Percentiles rank a stretch among this genome's conserved stretches.
phyloP scores from a whole-genome alignment of 2,888 invertebrate genomes.

The Eueremaeus valkanovi region DNA sequence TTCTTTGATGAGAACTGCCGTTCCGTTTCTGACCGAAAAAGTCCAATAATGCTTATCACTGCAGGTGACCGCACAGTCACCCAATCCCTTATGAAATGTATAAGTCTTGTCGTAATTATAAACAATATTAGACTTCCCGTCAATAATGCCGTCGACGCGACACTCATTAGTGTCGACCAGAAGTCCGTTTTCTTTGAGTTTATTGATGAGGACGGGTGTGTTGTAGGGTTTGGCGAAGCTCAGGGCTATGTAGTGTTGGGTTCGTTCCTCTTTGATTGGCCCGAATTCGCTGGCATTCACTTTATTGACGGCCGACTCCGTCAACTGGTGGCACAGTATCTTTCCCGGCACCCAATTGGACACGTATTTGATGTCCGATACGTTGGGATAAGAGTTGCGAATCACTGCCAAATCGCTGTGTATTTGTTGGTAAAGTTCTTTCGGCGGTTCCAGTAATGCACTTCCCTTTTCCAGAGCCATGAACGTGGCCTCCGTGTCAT shows the following conservation, averaged over 20 bases:
- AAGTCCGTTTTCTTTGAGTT: constrained; percentile 13
- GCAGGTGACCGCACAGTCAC: constrained; percentile 20
- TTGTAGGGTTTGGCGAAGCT: constrained; percentile 4
- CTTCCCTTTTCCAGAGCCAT: constrained; percentile 26
- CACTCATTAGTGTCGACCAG: background rate
- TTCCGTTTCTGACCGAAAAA: constrained; percentile 20
- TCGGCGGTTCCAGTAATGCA: constrained; percentile 26
- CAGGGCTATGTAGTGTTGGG: background rate
- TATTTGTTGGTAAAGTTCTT: constrained; percentile 29
- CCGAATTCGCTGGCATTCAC: constrained; percentile 15
- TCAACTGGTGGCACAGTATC: constrained; percentile 6
- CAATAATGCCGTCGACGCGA: constrained; percentile 17
- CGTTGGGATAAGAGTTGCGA: background rate
- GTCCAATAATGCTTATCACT: constrained; percentile 27
- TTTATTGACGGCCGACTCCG: background rate
- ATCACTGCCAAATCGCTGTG: constrained; percentile 1
- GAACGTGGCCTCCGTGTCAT: constrained; percentile 23
- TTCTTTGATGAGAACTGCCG: constrained; percentile 20
- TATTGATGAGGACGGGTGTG: constrained; percentile 28
- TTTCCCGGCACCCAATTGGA: constrained; percentile 30
- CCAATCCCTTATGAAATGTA: constrained; percentile 18
- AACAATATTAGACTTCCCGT: constrained; percentile 18
- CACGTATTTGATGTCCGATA: background rate
- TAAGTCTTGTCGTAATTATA: constrained; percentile 33
- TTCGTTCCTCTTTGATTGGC: constrained; percentile 2